Evolutionary conservation across 2,113 vertebrate species (phyloP), one percentile per base, ranked within the genome.

Genomic region (Ochotona curzoniae): DNA sequence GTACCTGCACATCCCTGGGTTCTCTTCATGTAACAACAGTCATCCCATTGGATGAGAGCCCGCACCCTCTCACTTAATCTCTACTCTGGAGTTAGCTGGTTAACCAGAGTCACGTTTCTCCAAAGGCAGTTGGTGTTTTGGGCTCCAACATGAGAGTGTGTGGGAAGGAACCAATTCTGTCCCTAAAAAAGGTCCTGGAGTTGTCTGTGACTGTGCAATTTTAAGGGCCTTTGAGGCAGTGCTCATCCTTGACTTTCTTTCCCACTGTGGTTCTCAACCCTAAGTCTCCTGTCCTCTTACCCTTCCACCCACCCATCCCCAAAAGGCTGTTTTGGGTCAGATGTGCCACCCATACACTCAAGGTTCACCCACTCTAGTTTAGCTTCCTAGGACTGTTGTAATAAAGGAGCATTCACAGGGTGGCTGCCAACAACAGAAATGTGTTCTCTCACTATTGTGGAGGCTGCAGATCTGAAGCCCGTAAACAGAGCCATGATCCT

Each of bases 401-500:
- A 26, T 70, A 54, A 69, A 61, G 9, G 5, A 7, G 54, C n/a
- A 11, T 9, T 30, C 1, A 11, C 69, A 3, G 2, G 7, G 38
- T 15, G 32, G 49, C 44, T 74, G 28, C 20, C 17, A 44, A 26
- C 21, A 21, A 2, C 10, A 69, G 63, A 13, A 12, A 25, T 12
- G 1, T 18, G 32, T n/a, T 23, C 25, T 63, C 26, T 49, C 54
- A 3, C 0, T 1, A 3, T 12, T 69, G 26, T 71, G 9, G 32
- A 61, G 5, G 17, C 76, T 3, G 15, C 32, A 70, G 54, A 14
- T 44, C 64, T 67, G 51, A 51, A 60, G 70, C 49, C 74, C 6
- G 64, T 7, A 7, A 0, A 30, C 23, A 5, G 67, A n/a, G 17
- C 73, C 23, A 0, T 1, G 0, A 5, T 8, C 51, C 5, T 44